Conservation (phyloP, 2,888 invertebrate species). For the Drosophila mercatorum region DNA sequence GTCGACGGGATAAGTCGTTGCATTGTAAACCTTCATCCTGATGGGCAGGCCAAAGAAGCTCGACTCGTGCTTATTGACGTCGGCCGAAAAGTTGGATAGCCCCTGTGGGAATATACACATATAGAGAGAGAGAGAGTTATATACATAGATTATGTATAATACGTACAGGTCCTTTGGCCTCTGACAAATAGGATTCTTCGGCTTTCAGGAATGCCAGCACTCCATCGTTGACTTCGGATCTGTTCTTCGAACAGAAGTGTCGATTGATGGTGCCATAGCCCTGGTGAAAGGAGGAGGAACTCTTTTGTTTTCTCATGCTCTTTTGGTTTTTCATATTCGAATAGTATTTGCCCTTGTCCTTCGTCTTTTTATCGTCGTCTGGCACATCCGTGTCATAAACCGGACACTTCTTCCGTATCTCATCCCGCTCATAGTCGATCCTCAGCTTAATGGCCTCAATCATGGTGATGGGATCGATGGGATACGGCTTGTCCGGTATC, state of each 20-base stretch:
- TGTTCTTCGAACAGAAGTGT: slow-evolving; percentile 50
- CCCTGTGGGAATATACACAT: not conserved
- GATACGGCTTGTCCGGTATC: slow-evolving; percentile 40
- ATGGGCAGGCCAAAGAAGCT: slow-evolving; percentile 58
- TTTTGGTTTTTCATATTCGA: not conserved
- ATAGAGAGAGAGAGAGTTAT: not conserved
- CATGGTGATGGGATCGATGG: slow-evolving; percentile 71
- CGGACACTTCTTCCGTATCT: slow-evolving; percentile 34
- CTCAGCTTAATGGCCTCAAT: slow-evolving; percentile 75
- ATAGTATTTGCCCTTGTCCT: not conserved
- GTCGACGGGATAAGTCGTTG: slow-evolving; percentile 46
- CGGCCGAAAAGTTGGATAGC: slow-evolving; percentile 34
- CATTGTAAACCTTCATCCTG: slow-evolving; percentile 49
- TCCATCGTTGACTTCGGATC: slow-evolving; percentile 63
- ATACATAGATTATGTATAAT: not conserved
- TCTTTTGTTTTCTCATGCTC: no score
- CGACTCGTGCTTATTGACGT: slow-evolving; percentile 46
- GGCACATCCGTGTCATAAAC: not conserved
- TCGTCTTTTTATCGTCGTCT: not conserved
- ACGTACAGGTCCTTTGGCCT: slow-evolving; percentile 34
- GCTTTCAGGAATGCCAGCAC: slow-evolving; percentile 59
- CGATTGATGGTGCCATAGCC: slow-evolving; percentile 36
- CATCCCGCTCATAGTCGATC: slow-evolving; percentile 64
- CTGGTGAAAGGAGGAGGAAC: no score
- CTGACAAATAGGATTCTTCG: slow-evolving; percentile 22